phyloP scores from a whole-genome alignment of 1,140 invertebrate genomes.

The Drosophila sturtevanti region DNA sequence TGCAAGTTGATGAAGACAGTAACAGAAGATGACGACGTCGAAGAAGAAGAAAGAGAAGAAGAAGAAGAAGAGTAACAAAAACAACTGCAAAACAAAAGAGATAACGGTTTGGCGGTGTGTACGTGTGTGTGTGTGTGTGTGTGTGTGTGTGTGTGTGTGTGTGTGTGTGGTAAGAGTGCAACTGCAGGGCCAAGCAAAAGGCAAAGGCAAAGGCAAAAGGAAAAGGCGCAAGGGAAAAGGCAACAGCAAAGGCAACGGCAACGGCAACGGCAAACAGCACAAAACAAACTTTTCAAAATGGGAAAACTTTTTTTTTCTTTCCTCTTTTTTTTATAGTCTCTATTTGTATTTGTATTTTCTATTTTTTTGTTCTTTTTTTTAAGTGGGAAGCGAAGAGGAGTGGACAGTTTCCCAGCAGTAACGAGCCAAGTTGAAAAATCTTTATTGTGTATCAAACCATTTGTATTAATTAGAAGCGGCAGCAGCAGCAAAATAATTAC shows the following conservation, averaged over 20 bases:
- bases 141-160: conserved; percentile 10
- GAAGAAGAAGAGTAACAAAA: conserved; percentile 31
- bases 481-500: conserved; percentile 75
- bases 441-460: conserved; percentile 82
- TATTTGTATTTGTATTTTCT: background rate
- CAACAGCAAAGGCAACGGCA: background rate
- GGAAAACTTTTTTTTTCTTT: conserved; percentile 70
- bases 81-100: conserved; percentile 67
- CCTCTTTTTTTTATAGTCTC: background rate
- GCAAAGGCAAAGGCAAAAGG: conserved; percentile 2
- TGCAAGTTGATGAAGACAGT: conserved; percentile 73
- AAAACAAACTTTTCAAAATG: conserved; percentile 77
- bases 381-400: background rate
- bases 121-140: conserved; percentile 16
- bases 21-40: conserved; percentile 19
- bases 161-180: conserved; percentile 46
- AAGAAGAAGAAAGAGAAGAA: conserved; percentile 21
- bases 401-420: conserved; percentile 49
- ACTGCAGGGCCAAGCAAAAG: conserved; percentile 52
- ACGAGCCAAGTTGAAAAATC: conserved; percentile 79
- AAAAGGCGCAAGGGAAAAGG: conserved; percentile 8
- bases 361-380: background rate
- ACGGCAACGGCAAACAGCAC: conserved; percentile 28
- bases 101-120: conserved; percentile 30
- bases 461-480: conserved; percentile 79